Percentiles rank a stretch among this genome's conserved stretches.
Evolutionary conservation across 2,113 vertebrate genomes (phyloP).

Genomic region (Gavialis gangeticus): DNA sequence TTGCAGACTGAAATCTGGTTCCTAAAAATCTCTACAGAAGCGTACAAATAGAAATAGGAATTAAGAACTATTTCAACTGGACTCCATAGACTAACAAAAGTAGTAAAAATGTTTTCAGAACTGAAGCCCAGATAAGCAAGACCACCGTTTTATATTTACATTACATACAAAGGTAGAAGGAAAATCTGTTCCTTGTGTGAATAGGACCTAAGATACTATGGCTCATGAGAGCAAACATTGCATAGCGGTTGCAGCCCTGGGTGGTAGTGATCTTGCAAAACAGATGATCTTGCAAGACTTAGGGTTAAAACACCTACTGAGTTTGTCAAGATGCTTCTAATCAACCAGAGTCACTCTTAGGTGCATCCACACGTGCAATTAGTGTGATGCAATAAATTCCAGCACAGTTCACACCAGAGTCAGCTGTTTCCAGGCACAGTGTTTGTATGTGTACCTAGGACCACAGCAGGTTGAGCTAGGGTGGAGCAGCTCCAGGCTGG

Average conservation of each 20-base stretch:
- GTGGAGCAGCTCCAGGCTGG: too few species aligned
- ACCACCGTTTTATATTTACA: neutral
- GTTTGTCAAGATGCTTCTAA: neutral
- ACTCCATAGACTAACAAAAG: neutral
- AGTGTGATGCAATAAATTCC: too few species aligned
- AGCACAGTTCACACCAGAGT: too few species aligned
- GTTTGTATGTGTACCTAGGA: too few species aligned
- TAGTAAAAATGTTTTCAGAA: neutral
- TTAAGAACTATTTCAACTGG: neutral
- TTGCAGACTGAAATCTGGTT: neutral
- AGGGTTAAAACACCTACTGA: neutral
- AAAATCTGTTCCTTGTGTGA: neutral
- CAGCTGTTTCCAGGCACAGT: too few species aligned
- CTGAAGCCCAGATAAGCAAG: neutral
- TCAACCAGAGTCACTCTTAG: neutral
- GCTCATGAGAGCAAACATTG: neutral
- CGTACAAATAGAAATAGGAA: neutral
- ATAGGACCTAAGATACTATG: neutral
- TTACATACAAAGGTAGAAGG: neutral
- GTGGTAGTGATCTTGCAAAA: neutral
- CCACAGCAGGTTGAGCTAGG: too few species aligned
- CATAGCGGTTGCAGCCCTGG: neutral
- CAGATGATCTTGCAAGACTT: neutral
- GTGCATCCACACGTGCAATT: too few species aligned
- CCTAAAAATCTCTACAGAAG: neutral